These are phyloP conservation scores for Amphimedon queenslandica DNA, from an alignment of 37 sponge, comb jelly and placozoan genomes.

Conservation along the genomic window DNA sequence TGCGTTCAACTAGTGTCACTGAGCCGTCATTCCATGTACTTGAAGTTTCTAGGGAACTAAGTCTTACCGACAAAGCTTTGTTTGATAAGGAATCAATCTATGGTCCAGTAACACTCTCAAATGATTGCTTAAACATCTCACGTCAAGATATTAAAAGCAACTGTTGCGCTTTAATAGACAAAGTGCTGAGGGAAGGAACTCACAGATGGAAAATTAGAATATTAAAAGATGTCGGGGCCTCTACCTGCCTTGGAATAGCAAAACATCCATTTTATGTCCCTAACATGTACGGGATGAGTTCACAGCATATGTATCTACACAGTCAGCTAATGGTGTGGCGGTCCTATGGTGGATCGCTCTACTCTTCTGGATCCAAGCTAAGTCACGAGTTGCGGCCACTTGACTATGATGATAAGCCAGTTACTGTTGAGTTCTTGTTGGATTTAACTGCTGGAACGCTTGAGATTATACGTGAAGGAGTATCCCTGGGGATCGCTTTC, in stretches of 20 bases:
- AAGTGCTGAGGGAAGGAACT: conserved; percentile 7
- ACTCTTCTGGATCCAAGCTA: conserved; percentile 34
- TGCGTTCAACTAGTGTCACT: neutral
- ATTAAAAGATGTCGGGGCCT: conserved; percentile 41
- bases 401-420: conserved; percentile 8
- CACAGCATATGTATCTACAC: conserved; percentile 35
- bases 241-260: conserved; percentile 40
- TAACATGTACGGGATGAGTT: conserved; percentile 9
- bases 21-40: too few relatives aligned
- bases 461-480: conserved; percentile 23
- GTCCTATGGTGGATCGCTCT: conserved; percentile 50
- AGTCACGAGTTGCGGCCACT: conserved; percentile 4
- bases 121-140: neutral
- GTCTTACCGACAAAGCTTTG: neutral
- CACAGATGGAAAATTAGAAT: conserved; percentile 29
- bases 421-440: conserved; percentile 22
- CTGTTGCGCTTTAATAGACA: conserved; percentile 26
- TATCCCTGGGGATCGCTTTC: conserved; percentile 35
- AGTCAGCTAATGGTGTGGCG: conserved; percentile 29
- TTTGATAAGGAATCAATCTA: conserved; percentile 9
- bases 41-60: too few relatives aligned
- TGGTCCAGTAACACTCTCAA: conserved; percentile 9
- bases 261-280: conserved; percentile 22
- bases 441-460: conserved; percentile 25
- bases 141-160: conserved; percentile 17